phyloP scores from a whole-genome alignment of 2,113 vertebrate genomes.

The Clarias batrachus region DNA sequence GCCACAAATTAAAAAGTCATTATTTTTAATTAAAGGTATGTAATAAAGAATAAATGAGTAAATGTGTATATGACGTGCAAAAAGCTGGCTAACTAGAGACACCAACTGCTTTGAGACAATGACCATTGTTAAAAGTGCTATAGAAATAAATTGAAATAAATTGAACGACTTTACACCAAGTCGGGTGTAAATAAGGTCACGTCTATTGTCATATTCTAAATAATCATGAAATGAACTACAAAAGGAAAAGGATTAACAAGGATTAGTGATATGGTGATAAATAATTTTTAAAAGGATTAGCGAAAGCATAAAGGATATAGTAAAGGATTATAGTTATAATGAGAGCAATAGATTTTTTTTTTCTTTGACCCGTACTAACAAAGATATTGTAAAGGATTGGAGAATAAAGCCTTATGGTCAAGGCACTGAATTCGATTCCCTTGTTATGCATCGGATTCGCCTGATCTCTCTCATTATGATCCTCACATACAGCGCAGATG shows the following conservation, averaged over 20 bases:
- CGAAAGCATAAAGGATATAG: neutral
- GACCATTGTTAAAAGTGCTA: too few relatives aligned
- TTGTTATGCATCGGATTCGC: slow-evolving; percentile 33
- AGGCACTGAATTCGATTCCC: slow-evolving; percentile 34
- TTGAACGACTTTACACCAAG: neutral
- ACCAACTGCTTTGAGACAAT: too few relatives aligned
- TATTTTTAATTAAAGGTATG: neutral
- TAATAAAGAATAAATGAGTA: neutral
- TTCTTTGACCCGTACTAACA: neutral
- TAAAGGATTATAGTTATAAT: slow-evolving; percentile 15
- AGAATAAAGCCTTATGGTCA: slow-evolving; percentile 2
- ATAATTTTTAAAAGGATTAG: slow-evolving; percentile 8
- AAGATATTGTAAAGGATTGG: neutral
- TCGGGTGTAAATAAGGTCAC: neutral
- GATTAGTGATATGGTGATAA: neutral
- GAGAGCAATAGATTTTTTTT: slow-evolving; percentile 16
- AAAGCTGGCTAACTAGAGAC: neutral
- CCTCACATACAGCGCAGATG: neutral
- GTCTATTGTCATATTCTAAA: neutral
- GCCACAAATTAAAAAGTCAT: neutral
- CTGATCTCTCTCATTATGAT: slow-evolving; percentile 36
- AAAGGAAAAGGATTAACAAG: slow-evolving; percentile 1
- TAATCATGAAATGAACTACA: neutral
- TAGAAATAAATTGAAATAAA: too few relatives aligned
- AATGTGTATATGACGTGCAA: neutral